Base-by-base conservation (phyloP, 53 echinoderm and acorn worm genomes). In the Holothuria scabra region DNA sequence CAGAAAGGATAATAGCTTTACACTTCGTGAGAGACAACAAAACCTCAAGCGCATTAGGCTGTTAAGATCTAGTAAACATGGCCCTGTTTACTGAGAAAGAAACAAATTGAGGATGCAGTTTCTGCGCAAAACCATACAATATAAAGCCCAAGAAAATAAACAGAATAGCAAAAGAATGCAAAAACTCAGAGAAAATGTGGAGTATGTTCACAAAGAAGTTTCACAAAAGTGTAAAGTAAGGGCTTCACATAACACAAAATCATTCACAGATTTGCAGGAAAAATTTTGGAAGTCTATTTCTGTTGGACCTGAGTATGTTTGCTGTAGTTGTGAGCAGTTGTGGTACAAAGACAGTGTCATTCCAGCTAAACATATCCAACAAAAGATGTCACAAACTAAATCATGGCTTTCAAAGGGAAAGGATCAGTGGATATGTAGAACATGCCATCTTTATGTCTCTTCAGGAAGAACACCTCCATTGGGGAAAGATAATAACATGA, bases 331-430 rank as follows among this genome's bases (percentile, higher is more conserved):
- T 64, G 44, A 75, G 63, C 86, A 85, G 76, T 62, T 76, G 31
- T 85, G 86, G 86, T 85, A 76, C 64, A 85, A 76, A 63, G 66
- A 85, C 29, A 76, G 76, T 60, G 86, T 85, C 13, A 20, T 56
- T 2, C 57, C 76, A 12, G 28, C 57, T 28, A 28, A 55, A 70
- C 46, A 21, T 55, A 12, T 57, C 25, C 49, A 23, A 16, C 58
- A 33, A 58, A 52, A 4, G 22, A 56, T 30, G 31, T 16, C 19
- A 56, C 56, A 31, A 49, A 56, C 4, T 33, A 63, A 10, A 19
- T 61, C 32, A 1, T 74, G 13, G 85, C 64, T 63, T 81, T 2
- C n/a, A 22, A 28, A 37, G 11, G 76, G 33, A 44, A 28, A n/a
- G 32, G 11, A 61, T 60, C 23, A 21, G 33, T 86, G 86, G 86